Base-by-base conservation (phyloP, 1,140 invertebrate genomes). In the Triops cancriformis region DNA sequence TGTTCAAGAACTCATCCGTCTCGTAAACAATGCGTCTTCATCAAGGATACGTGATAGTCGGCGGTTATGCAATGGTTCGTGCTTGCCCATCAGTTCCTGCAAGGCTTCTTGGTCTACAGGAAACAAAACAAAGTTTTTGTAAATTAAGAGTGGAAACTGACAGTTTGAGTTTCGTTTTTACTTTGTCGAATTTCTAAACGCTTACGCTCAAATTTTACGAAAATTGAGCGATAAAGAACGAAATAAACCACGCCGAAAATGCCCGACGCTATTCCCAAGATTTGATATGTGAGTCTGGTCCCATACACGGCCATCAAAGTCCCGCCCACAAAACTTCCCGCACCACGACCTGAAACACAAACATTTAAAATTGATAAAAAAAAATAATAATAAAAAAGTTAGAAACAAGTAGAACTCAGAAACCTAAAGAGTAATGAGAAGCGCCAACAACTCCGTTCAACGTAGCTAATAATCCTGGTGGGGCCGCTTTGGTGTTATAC, bases 381-480 rank as follows among this genome's bases (percentile, higher is more conserved):
- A 26, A 77, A 3, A 7, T 77, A 23, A n/a, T n/a, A 72, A 18
- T 75, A 1, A 41, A 78, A 31, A 43, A 78, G 42, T n/a, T n/a
- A 23, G 74, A 42, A 28, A 42, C 28, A n/a, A 43, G 77, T 26
- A 64, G 18, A 74, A 26, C 45, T 42, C 74, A 77, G 78, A 83
- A 86, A 90, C 91, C 92, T 82, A 93, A 87, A 85, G 91, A 92
- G 82, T 92, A 93, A 85, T 94, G 93, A 12, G 93, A 89, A 87
- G 93, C 93, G 79, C 91, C 92, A 42, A 94, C 85, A 1, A 94
- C 88, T 45, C 93, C 92, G 80, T 93, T 93, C 26, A 94, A 85
- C 7, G 93, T 94, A 23, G 92, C 93, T 26, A 94, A 83, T 64
- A 95, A 83, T 81, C 89, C 93, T 83, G 91, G 91, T 0, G 93